Base-by-base conservation (phyloP, 2,888 invertebrate genomes). In the Chorisops tibialis region DNA sequence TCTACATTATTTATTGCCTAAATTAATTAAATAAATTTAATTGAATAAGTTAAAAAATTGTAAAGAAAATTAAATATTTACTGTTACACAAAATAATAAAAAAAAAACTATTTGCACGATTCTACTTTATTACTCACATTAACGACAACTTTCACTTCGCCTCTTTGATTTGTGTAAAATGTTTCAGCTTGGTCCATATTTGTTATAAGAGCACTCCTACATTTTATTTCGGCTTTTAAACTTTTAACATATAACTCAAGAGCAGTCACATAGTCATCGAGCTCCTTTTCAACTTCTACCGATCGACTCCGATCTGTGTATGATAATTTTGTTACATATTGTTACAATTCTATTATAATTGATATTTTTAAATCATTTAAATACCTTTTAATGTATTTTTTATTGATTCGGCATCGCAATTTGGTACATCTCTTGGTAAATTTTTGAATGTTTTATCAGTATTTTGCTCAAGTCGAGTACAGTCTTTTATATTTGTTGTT, bases 61-160 rank as follows among this genome's bases (percentile, higher is more conserved):
- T 3, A 43, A 41, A 41, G 4, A 3, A 5, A 62, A 19, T 18
- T 21, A 41, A 51, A 41, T 45, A 19, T 41, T 54, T 50, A 22
- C 14, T 43, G 14, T n/a, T n/a, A n/a, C n/a, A n/a, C n/a, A n/a
- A n/a, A n/a, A n/a, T n/a, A n/a, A n/a, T n/a, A n/a, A n/a, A n/a
- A n/a, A n/a, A n/a, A n/a, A n/a, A n/a, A n/a, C n/a, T n/a, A n/a
- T n/a, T n/a, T n/a, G n/a, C n/a, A n/a, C n/a, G n/a, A n/a, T n/a
- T n/a, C n/a, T n/a, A n/a, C n/a, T n/a, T n/a, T n/a, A n/a, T n/a
- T 30, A 85, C 90, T 87, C 79, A 96, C 96, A 83, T 92, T 94
- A 63, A 92, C 91, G 22, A 97, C 96, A 65, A 96, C 89, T 82
- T 94, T 95, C 12, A 96, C 96, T 81, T 98, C 97, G 5, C 91